Evolutionary conservation across 2,113 vertebrate genomes (phyloP).

Genomic region (Perognathus longimembris): DNA sequence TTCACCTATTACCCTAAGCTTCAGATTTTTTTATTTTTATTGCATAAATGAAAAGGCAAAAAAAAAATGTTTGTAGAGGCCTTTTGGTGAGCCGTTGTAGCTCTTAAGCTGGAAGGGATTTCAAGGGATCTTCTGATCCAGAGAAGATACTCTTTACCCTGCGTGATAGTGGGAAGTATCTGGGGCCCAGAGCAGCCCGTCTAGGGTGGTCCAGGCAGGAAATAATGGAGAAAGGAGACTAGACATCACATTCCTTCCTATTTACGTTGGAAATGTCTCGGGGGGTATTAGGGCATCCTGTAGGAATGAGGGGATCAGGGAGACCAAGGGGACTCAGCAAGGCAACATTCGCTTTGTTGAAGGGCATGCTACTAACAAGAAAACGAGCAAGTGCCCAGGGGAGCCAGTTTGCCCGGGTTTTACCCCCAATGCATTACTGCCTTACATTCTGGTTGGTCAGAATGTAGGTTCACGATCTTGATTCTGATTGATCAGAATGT

Average conservation of each 20-base stretch:
- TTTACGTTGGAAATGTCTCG: neutral
- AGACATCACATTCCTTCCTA: neutral
- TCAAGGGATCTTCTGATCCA: slow-evolving; percentile 27
- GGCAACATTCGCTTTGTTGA: too few relatives aligned
- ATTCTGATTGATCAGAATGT: too few relatives aligned
- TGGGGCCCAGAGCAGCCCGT: neutral
- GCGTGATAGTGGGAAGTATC: neutral
- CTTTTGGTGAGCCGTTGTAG: slow-evolving; percentile 19
- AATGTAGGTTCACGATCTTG: too few relatives aligned
- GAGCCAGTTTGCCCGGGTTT: too few relatives aligned
- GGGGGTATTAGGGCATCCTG: too few relatives aligned
- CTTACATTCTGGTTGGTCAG: too few relatives aligned
- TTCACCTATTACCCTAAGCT: slow-evolving; percentile 9
- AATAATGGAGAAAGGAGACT: neutral
- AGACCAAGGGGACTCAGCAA: too few relatives aligned
- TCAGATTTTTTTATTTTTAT: slow-evolving; percentile 57
- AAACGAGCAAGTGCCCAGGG: too few relatives aligned
- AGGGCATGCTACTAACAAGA: too few relatives aligned
- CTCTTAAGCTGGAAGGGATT: slow-evolving; percentile 46
- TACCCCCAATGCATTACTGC: too few relatives aligned
- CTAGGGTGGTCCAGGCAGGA: neutral
- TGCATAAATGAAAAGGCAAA: slow-evolving; percentile 42
- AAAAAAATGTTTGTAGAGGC: slow-evolving; percentile 45
- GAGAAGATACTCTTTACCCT: slow-evolving; percentile 2
- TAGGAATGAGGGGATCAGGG: too few relatives aligned